These are phyloP conservation scores for Tetheella fluctuosa DNA, from an alignment of 2,888 invertebrate species.

Conservation along the genomic window DNA sequence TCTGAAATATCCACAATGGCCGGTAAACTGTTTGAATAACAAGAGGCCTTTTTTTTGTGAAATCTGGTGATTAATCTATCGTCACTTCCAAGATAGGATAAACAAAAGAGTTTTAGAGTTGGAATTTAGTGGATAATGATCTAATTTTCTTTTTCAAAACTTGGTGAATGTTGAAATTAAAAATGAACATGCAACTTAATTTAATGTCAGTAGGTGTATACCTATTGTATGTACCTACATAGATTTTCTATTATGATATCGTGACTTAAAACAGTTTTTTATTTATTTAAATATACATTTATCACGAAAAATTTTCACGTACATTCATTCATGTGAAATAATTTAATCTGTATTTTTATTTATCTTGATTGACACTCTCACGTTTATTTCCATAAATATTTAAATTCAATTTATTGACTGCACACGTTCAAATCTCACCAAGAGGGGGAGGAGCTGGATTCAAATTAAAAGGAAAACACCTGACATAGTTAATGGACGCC, in stretches of 20 bases:
- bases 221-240: too few species aligned
- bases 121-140: not conserved
- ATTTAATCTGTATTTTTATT: too few species aligned
- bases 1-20: conserved; percentile 16
- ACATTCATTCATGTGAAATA: not conserved
- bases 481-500: too few species aligned
- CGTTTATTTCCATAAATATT: too few species aligned
- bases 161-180: too few species aligned
- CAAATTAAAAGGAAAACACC: too few species aligned
- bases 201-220: not conserved
- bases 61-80: conserved; percentile 7
- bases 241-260: not conserved
- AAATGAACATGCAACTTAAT: not conserved
- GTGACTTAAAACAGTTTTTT: not conserved
- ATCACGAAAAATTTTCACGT: not conserved
- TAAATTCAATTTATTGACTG: too few species aligned
- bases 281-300: not conserved
- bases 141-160: not conserved
- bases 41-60: conserved; percentile 16
- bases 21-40: conserved; percentile 29
- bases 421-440: too few species aligned
- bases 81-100: not conserved
- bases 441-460: too few species aligned
- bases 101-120: not conserved
- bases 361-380: too few species aligned